Conservation (phyloP, 1,140 invertebrate genomes). For the Ips typographus region DNA sequence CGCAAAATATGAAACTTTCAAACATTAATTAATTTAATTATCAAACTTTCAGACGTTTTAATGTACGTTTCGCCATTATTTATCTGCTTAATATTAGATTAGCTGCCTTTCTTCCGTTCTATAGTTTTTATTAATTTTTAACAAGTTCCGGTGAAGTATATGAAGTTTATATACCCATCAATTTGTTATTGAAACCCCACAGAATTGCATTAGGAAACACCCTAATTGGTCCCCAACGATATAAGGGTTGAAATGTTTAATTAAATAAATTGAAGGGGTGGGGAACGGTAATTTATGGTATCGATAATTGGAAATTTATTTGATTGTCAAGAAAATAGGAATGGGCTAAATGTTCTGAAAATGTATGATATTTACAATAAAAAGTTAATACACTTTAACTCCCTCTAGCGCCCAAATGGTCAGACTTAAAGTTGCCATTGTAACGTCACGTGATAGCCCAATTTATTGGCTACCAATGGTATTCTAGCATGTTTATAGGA, state of each 20-base stretch:
- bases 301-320: constrained; percentile 36
- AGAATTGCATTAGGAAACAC: background rate
- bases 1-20: constrained; percentile 43
- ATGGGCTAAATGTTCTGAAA: background rate
- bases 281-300: constrained; percentile 33
- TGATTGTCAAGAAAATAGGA: constrained; percentile 25
- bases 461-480: too few relatives aligned
- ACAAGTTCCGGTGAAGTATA: background rate
- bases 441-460: too few relatives aligned
- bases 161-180: background rate
- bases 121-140: constrained; percentile 30
- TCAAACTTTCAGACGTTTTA: constrained; percentile 47
- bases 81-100: constrained; percentile 37
- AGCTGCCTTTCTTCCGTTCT: constrained; percentile 24
- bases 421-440: too few relatives aligned
- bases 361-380: too few relatives aligned
- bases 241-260: constrained; percentile 38
- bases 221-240: constrained; percentile 4
- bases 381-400: too few relatives aligned
- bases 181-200: background rate
- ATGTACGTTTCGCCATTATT: constrained; percentile 33
- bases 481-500: too few relatives aligned
- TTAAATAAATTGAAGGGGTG: constrained; percentile 35
- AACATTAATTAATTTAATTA: constrained; percentile 51
- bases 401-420: too few relatives aligned